Evolutionary conservation across 2,797 vertebrate species (phyloP), one percentile per base, ranked within the genome.

Genomic region (Pseudochaenichthys georgianus): DNA sequence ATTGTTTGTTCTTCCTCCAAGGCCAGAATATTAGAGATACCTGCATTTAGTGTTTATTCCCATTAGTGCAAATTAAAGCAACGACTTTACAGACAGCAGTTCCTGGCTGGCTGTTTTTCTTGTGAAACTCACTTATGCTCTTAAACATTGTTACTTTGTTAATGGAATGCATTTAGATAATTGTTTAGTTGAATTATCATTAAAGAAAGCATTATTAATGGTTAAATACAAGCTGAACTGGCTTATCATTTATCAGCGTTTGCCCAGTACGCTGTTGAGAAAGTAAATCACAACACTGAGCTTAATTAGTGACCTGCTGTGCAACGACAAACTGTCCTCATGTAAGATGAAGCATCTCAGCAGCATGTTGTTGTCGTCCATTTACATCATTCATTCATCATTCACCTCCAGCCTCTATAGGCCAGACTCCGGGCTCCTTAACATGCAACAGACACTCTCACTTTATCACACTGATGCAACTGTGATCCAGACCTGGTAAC

Each of bases 391-490:
- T 77, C 80, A 45, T 57, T 68, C 65, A 68, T 57, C 53, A 16
- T 57, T 64, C 68, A 58, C 63, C 57, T 38, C 0, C 6, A 75
- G 63, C 17, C 80, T 57, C 64, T 7, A 9, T 13, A 60, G 81
- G 75, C 70, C 70, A 63, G 66, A 47, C 62, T 59, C 59, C 17
- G 17, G 34, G 57, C 81, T 88, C 64, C 68, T 93, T 88, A 64
- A 81, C 70, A 91, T 91, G 87, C 87, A 84, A 77, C 77, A 64
- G 75, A 81, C 71, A 72, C 79, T 84, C 73, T 64, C 74, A 53
- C 66, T 76, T 83, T 57, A 89, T 89, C 76, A 88, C 70, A 80
- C 84, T 94, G 94, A 95, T 89, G 94, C 92, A 95, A 94, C 85
- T 64, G 53, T 21, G 70, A 80, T 87, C 85, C 85, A 75, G 82